Conservation (phyloP, 2,888 invertebrate genomes). For the Pogonocherus hispidulus region DNA sequence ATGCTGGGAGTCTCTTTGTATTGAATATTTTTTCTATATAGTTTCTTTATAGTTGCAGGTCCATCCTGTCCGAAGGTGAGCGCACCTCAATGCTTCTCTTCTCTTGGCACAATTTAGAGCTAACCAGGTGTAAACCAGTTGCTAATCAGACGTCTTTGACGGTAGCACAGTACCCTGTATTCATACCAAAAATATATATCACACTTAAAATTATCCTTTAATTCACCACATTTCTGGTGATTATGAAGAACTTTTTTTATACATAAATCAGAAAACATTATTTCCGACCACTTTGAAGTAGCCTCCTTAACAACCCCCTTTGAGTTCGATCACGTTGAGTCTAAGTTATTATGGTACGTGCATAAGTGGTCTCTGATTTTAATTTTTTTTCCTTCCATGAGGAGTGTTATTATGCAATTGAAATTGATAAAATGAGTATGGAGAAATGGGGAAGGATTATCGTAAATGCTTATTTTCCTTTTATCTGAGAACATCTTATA, state of each 20-base stretch:
- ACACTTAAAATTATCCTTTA: constrained; percentile 44
- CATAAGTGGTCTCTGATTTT: constrained; percentile 10
- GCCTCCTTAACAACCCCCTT: constrained; percentile 29
- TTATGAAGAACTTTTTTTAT: constrained; percentile 37
- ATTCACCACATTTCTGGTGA: constrained; percentile 43
- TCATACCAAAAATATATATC: constrained; percentile 52
- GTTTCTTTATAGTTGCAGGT: no score
- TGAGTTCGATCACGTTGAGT: constrained; percentile 13
- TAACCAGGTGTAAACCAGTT: constrained; percentile 57
- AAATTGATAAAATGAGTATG: background rate
- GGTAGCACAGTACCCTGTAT: constrained; percentile 50
- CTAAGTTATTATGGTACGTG: constrained; percentile 25
- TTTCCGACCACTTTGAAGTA: constrained; percentile 35
- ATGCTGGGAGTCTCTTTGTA: no score
- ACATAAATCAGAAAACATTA: constrained; percentile 41
- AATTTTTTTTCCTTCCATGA: constrained; percentile 9
- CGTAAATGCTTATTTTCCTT: background rate
- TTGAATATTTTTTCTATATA: no score
- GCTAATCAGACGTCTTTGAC: constrained; percentile 52
- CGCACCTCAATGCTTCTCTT: background rate
- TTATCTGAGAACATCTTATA: background rate
- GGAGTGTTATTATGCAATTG: constrained; percentile 4
- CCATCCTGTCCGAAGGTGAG: background rate
- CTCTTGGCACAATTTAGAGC: constrained; percentile 25
- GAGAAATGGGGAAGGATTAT: background rate